Evolutionary conservation across 2,888 invertebrate species (phyloP).

Genomic region (Trissoscelio sp.): DNA sequence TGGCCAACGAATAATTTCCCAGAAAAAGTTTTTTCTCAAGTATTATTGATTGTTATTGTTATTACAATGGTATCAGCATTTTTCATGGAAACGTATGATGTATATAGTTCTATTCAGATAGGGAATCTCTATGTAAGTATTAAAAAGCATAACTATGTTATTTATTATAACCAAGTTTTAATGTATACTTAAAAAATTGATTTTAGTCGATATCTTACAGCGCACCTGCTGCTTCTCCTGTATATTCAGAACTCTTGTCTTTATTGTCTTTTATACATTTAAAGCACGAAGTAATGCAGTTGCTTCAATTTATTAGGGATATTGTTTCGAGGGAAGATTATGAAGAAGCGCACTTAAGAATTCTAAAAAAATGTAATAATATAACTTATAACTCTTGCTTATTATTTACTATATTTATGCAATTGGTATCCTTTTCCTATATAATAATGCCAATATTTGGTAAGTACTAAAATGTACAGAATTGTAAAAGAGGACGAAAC

Average conservation of each 20-base stretch:
- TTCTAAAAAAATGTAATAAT: too few relatives aligned
- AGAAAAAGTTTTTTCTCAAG: constrained; percentile 1
- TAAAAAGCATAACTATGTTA: background rate
- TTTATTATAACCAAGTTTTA: background rate
- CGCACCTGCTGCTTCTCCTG: background rate
- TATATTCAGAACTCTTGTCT: background rate
- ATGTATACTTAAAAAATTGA: background rate
- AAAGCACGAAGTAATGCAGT: background rate
- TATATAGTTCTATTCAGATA: background rate
- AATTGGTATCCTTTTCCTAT: too few relatives aligned
- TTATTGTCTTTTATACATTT: background rate
- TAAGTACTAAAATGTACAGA: too few relatives aligned
- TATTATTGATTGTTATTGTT: background rate
- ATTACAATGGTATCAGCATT: background rate
- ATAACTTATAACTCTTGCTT: too few relatives aligned
- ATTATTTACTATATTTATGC: too few relatives aligned
- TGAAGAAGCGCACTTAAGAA: background rate
- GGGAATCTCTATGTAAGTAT: background rate
- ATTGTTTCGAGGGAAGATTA: background rate
- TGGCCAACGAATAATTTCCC: constrained; percentile 22
- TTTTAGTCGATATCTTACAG: background rate
- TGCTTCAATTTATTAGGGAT: background rate
- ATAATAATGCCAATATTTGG: too few relatives aligned
- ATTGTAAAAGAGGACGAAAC: too few relatives aligned
- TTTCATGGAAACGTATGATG: background rate